These are phyloP conservation scores for Epinotia brunnichana DNA, from an alignment of 2,888 invertebrate species.

Conservation along the genomic window DNA sequence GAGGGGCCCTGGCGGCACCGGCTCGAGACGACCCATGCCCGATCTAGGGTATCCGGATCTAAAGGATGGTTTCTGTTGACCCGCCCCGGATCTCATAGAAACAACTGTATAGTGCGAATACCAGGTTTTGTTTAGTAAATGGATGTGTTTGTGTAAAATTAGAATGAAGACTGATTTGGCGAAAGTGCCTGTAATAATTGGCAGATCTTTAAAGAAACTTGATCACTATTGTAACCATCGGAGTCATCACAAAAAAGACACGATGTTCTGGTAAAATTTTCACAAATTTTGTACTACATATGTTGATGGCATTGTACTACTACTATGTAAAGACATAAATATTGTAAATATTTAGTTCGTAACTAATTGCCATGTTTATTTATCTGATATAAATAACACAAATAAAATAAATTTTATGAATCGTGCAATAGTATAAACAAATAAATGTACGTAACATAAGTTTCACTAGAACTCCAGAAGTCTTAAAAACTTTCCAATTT, in stretches of 20 bases:
- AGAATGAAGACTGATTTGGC: constrained; percentile 80
- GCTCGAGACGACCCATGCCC: constrained; percentile 75
- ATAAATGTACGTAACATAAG: constrained; percentile 17
- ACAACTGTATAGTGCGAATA: constrained; percentile 70
- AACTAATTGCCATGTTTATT: constrained; percentile 32
- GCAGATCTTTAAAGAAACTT: constrained; percentile 54
- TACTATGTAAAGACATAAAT: neutral
- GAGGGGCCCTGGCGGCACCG: constrained; percentile 65
- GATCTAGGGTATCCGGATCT: constrained; percentile 84
- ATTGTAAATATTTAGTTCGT: constrained; percentile 28
- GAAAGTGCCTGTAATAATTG: constrained; percentile 70
- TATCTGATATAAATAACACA: constrained; percentile 11
- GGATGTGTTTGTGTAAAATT: constrained; percentile 59
- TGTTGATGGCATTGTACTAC: constrained; percentile 9
- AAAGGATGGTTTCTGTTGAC: constrained; percentile 90
- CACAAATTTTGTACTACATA: neutral
- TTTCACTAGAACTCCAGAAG: constrained; percentile 10
- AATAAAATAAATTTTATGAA: constrained; percentile 12
- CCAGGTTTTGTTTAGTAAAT: constrained; percentile 54
- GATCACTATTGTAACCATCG: constrained; percentile 19
- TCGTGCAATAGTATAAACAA: constrained; percentile 27
- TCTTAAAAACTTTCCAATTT: neutral
- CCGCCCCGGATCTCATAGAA: constrained; percentile 79
- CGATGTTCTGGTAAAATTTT: constrained; percentile 2
- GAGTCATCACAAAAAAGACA: constrained; percentile 12